Evolutionary conservation across 2,888 invertebrate species (phyloP), one percentile per base, ranked within the genome.

Genomic region (Leptura quadrifasciata): DNA sequence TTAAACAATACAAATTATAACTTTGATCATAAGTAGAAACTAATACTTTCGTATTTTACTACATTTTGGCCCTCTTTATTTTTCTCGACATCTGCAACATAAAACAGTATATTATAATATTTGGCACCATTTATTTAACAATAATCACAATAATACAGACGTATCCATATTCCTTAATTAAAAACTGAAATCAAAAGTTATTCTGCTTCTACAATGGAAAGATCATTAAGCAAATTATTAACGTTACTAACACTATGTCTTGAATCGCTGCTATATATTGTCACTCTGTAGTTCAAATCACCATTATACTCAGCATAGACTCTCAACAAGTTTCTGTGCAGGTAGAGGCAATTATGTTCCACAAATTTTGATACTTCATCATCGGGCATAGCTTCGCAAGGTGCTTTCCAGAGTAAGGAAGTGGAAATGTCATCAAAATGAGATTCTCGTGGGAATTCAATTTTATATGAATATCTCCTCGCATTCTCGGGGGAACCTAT

Each of bases 401-500:
- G 72, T 35, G 81, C 74, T 20, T 76, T 81, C 74, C 74, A 81
- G 1, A 72, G 57, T 18, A 80, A 47, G 15, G 69, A 76, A 15
- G 63, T 57, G 0, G 68, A 18, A 15, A 64, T 18, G 15, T 74
- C 58, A 17, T 54, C 39, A 2, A 27, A 60, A 6, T 64, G 52
- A 1, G 67, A 20, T 4, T 68, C 72, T 35, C 68, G 64, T 4
- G 72, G 73, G 55, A 81, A 78, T 70, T 81, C 81, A 52, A 80
- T 69, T 72, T 80, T 80, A 60, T 76, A 81, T 0, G 74, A 71
- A 63, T 75, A 81, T 12, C 75, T 76, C 54, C 72, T 71, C 9
- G 81, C 80, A 3, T 76, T 74, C 47, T 79, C 80, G 21, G 72
- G 76, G 12, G 76, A 64, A 24, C 80, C 81, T 73, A 81, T 76